Percentiles rank a stretch among this genome's conserved stretches.
phyloP scores from a whole-genome alignment of 2,797 vertebrate genomes.

The Peromyscus melanophrys region DNA sequence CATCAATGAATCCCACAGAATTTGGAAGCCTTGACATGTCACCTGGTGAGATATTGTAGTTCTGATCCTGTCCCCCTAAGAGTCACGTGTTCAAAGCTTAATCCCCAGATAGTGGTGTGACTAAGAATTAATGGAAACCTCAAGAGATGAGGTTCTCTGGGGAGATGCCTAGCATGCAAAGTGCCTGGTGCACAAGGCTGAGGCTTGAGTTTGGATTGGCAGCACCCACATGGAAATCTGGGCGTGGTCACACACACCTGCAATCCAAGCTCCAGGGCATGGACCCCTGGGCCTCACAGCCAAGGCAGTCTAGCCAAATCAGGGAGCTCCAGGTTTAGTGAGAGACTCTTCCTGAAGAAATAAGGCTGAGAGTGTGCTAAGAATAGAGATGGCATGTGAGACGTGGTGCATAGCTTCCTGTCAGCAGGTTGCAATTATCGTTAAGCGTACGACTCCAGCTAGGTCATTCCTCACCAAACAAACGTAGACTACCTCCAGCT shows the following conservation, averaged over 20 bases:
- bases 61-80: background rate
- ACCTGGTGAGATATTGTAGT: background rate
- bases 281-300: background rate
- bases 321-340: background rate
- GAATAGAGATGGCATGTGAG: background rate
- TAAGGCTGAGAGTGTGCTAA: background rate
- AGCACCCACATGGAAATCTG: background rate
- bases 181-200: background rate
- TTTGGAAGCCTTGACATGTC: background rate
- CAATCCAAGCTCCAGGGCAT: background rate
- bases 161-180: background rate
- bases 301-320: background rate
- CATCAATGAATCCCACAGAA: background rate
- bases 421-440: background rate
- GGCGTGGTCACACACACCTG: background rate
- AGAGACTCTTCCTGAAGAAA: background rate
- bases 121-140: background rate
- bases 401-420: background rate
- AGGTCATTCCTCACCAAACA: background rate
- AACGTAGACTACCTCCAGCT: background rate
- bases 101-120: background rate
- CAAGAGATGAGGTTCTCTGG: background rate
- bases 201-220: background rate
- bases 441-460: background rate
- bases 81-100: background rate